These are phyloP conservation scores for Gymnorhina tibicen DNA, from an alignment of 2,113 vertebrate genomes.

Conservation along the genomic window DNA sequence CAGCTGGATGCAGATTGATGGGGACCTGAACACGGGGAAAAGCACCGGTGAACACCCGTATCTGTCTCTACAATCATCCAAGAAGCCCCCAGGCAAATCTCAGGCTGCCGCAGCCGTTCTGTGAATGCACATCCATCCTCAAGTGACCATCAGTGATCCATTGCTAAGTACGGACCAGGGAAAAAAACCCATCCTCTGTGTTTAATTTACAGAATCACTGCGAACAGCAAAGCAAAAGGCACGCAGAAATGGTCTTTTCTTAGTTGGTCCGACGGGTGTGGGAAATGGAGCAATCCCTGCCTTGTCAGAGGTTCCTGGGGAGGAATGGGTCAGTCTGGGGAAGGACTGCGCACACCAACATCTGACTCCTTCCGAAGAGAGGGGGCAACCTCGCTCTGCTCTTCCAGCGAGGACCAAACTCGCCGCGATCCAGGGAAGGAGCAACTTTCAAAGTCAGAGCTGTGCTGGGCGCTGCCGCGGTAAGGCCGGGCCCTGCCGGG, in stretches of 20 bases:
- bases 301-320: neutral
- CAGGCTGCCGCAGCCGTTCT: neutral
- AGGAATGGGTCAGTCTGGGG: neutral
- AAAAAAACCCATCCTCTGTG: too few species aligned
- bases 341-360: too few species aligned
- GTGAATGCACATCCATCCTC: neutral
- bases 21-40: neutral
- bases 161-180: neutral
- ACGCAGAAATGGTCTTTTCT: neutral
- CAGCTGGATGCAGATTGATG: neutral
- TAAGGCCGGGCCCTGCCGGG: neutral
- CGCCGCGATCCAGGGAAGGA: neutral
- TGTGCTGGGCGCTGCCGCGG: accelerated
- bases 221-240: neutral
- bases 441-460: neutral
- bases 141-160: accelerated
- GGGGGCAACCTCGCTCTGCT: neutral
- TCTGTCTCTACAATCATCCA: accelerated
- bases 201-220: neutral
- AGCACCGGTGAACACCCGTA: neutral
- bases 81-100: neutral
- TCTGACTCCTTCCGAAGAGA: neutral
- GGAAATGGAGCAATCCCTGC: neutral
- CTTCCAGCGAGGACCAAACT: neutral
- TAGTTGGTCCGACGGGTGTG: neutral